Evolutionary conservation across 2,113 vertebrate genomes (phyloP), one percentile per base, ranked within the genome.

Genomic region (Ptilonorhynchus violaceus): DNA sequence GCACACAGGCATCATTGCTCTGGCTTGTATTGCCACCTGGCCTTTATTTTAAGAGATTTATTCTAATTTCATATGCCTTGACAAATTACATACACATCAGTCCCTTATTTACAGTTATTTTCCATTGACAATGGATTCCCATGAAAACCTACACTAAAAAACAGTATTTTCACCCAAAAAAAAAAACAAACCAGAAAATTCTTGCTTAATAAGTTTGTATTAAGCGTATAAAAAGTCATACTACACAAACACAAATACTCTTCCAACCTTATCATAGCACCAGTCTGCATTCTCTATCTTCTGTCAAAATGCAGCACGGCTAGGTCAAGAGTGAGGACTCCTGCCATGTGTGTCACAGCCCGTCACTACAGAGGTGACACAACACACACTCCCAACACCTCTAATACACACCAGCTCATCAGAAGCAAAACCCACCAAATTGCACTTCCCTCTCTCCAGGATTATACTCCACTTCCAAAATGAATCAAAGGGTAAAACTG

Each of bases 1-100:
- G 66, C 31, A 66, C 58, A 92, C 87, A 95, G 68, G 18, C 79
- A 92, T 31, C 56, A 37, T 76, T 91, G 47, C 87, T 90, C 67
- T 58, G 89, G 33, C 46, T 90, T 64, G 52, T 52, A 78, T 87
- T 91, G 90, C 97, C 96, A 97, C 96, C 96, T 96, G 95, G 80
- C 49, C 82, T 95, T 94, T 93, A 90, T 92, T 85, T 94, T 73
- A 75, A 55, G 37, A 56, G 31, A 77, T 53, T 68, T 80, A 19
- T 62, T 85, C 27, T 59, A 4, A 56, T 81, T 84, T 75, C 44
- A 44, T 47, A 50, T 46, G 81, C 20, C 39, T 83, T 70, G 37
- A 68, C 50, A 82, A 92, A 52, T 30, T 77, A 7, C 12, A 63
- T 33, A 72, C 12, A 20, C 7, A 83, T 60, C 22, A 68, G 47